These are phyloP conservation scores for Drosophila melanosoma DNA, from an alignment of 2,888 invertebrate genomes.

Conservation along the genomic window DNA sequence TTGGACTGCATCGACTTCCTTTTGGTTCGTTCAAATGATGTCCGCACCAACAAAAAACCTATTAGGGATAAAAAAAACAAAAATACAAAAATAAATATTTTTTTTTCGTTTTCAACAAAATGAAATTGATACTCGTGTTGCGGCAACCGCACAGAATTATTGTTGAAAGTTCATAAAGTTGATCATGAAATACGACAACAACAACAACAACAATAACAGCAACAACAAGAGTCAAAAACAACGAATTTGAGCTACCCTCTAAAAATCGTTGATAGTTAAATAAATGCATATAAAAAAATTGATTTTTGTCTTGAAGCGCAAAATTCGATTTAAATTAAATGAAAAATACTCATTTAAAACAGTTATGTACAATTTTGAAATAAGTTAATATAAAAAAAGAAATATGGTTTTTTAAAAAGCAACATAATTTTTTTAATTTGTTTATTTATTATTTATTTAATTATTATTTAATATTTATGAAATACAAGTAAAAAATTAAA, in stretches of 20 bases:
- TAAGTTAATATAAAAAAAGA: background rate
- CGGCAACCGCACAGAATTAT: conserved; percentile 49
- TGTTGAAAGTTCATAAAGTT: conserved; percentile 63
- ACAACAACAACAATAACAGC: background rate
- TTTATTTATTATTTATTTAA: background rate
- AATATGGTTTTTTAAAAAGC: background rate
- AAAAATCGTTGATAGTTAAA: background rate
- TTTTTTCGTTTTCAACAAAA: conserved; percentile 58
- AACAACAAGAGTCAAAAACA: background rate
- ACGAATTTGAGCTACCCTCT: conserved; percentile 30
- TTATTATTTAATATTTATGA: background rate
- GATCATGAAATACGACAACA: conserved; percentile 19
- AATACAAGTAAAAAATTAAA: background rate
- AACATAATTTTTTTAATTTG: background rate
- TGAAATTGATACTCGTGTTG: conserved; percentile 62
- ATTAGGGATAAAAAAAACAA: background rate
- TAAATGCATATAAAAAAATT: background rate
- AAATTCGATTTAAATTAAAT: background rate
- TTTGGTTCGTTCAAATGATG: conserved; percentile 50
- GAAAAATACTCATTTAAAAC: background rate
- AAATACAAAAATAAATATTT: conserved; percentile 7
- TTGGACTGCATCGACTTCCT: conserved; percentile 36
- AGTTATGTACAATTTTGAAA: background rate
- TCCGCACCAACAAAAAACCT: conserved; percentile 39
- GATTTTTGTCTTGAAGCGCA: background rate